A percentile compares a stretch with the other conserved stretches of the same genome.
Conservation (phyloP, 2,113 vertebrate genomes). For the Lycocorax pyrrhopterus region DNA sequence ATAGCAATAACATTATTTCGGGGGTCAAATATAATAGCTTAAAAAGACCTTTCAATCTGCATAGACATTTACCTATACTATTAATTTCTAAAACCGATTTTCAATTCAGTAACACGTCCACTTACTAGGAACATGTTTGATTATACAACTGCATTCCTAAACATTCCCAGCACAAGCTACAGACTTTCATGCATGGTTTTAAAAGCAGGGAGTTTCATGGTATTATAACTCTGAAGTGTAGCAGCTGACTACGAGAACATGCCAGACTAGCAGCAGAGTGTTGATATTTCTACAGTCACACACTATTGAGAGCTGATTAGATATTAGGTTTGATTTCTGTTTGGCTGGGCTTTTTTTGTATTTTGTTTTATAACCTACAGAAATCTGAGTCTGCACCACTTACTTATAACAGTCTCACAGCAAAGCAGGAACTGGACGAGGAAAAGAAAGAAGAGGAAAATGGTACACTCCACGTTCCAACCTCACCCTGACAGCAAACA, state of each 20-base stretch:
- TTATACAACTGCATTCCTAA: not conserved
- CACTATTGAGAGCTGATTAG: not conserved
- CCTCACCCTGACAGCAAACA: not conserved
- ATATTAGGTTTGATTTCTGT: not conserved
- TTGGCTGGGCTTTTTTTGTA: rapidly evolving
- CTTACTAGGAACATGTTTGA: not conserved
- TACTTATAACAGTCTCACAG: not conserved
- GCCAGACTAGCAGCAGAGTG: not conserved
- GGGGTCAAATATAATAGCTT: not conserved
- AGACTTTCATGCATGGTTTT: not conserved
- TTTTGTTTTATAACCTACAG: not conserved
- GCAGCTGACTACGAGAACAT: not conserved
- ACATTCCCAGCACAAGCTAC: not conserved
- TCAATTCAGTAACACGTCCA: not conserved
- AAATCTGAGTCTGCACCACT: not conserved
- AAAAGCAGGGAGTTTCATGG: not conserved
- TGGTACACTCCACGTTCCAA: not conserved
- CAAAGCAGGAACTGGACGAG: not conserved
- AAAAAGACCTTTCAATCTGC: not conserved
- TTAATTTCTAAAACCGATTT: not conserved
- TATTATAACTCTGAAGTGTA: not conserved
- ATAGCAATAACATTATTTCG: not conserved
- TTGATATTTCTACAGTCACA: not conserved
- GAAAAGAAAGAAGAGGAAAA: not conserved
- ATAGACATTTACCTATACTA: not conserved